phyloP scores from a whole-genome alignment of 2,113 vertebrate species.

The Telmatochromis brichardi region DNA sequence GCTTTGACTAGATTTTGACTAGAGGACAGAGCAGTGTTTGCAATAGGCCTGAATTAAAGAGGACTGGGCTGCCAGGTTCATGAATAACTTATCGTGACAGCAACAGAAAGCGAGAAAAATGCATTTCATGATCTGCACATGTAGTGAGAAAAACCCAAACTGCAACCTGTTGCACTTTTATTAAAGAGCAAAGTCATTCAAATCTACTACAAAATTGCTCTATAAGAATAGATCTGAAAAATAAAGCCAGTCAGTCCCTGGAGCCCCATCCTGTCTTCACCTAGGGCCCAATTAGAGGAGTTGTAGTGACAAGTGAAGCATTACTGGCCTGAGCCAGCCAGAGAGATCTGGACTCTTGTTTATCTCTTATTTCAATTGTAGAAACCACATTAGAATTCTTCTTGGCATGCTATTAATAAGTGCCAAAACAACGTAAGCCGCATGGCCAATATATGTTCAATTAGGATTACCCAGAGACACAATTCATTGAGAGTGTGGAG shows the following conservation, averaged over 20 bases:
- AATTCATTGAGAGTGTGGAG: constrained; percentile 41
- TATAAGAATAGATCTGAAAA: constrained; percentile 40
- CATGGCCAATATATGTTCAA: constrained; percentile 58
- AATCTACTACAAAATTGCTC: constrained; percentile 6
- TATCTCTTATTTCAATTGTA: constrained; percentile 67
- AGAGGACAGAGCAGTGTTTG: neutral
- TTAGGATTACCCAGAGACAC: constrained; percentile 65
- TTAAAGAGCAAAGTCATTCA: constrained; percentile 2
- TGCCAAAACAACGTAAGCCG: constrained; percentile 56
- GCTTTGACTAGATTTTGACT: fast-evolving
- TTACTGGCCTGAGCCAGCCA: constrained; percentile 43
- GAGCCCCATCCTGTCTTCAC: constrained; percentile 33
- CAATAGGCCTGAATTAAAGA: neutral
- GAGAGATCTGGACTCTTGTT: constrained; percentile 56
- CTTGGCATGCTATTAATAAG: constrained; percentile 59
- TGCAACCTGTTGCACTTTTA: neutral
- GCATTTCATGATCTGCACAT: neutral
- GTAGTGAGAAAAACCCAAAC: neutral
- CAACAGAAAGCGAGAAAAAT: neutral
- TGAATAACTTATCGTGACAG: neutral
- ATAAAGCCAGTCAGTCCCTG: constrained; percentile 44
- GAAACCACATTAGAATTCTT: constrained; percentile 61
- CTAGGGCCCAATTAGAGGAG: constrained; percentile 68
- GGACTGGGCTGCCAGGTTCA: neutral
- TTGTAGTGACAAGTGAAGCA: constrained; percentile 64